These are phyloP conservation scores for Melanchra persicariae DNA, from an alignment of 2,888 invertebrate species.

Conservation along the genomic window DNA sequence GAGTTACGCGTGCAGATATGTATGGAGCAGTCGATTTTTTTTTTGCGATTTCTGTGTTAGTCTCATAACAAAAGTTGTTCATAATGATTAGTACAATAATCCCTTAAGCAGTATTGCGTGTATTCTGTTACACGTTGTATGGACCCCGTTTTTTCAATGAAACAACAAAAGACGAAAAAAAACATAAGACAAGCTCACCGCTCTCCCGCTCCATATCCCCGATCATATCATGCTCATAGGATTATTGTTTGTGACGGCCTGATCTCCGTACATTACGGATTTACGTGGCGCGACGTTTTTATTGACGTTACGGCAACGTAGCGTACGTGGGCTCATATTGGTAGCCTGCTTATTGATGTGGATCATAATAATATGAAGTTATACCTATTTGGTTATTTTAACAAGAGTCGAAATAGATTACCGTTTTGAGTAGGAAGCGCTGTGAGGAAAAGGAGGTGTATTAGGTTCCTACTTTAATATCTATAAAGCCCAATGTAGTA, in stretches of 20 bases:
- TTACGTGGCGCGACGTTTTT: constrained; percentile 73
- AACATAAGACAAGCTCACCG: neutral
- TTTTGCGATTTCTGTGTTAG: too few relatives aligned
- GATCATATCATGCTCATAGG: constrained; percentile 61
- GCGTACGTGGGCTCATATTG: constrained; percentile 56
- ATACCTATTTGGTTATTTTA: constrained; percentile 9
- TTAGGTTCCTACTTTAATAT: too few relatives aligned
- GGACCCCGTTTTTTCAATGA: too few relatives aligned
- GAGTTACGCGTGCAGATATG: too few relatives aligned
- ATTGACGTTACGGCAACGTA: constrained; percentile 66
- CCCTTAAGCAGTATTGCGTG: too few relatives aligned
- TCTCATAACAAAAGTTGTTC: too few relatives aligned
- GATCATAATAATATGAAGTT: constrained; percentile 20
- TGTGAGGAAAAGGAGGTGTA: neutral
- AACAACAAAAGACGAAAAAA: too few relatives aligned
- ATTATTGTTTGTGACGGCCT: constrained; percentile 73
- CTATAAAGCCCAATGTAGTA: too few relatives aligned
- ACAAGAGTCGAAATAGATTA: neutral
- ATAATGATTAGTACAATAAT: too few relatives aligned
- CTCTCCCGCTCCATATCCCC: constrained; percentile 4
- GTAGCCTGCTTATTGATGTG: constrained; percentile 35
- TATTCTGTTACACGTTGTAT: too few relatives aligned
- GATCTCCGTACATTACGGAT: constrained; percentile 73
- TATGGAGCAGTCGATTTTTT: too few relatives aligned
- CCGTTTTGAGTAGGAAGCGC: neutral